phyloP scores from a whole-genome alignment of 2,888 invertebrate genomes.

The Tanytarsus gracilentus region DNA sequence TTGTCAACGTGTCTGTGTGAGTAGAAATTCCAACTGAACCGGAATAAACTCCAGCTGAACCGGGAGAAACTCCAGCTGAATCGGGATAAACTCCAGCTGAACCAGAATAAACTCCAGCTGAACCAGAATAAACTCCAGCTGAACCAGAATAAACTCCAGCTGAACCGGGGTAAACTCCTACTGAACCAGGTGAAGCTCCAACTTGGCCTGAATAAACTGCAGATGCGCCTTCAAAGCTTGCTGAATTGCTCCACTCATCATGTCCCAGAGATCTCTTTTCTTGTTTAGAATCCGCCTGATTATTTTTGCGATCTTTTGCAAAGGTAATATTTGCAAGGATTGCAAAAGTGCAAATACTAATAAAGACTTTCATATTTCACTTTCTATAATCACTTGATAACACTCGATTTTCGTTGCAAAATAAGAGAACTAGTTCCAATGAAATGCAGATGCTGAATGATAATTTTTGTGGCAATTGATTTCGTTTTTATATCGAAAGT shows the following conservation, averaged over 20 bases:
- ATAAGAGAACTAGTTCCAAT: neutral
- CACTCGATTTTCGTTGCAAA: neutral
- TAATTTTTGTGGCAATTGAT: slow-evolving; percentile 18
- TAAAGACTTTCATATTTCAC: slow-evolving; percentile 6
- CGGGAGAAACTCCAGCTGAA: neutral
- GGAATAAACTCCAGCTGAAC: neutral
- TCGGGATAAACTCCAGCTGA: neutral
- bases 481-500: slow-evolving; percentile 28
- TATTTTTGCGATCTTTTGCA: neutral
- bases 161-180: neutral
- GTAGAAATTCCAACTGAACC: neutral
- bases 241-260: neutral
- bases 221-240: neutral
- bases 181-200: neutral
- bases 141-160: neutral
- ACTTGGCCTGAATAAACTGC: neutral
- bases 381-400: neutral
- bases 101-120: neutral
- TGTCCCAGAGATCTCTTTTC: slow-evolving; percentile 23
- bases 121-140: neutral
- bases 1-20: slow-evolving; percentile 10
- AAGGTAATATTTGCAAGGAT: neutral
- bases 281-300: neutral
- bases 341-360: neutral
- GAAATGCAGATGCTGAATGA: slow-evolving; percentile 29